Percentiles rank a stretch among this genome's conserved stretches.
Evolutionary conservation across 2,888 invertebrate species (phyloP).

Genomic region (Apodemia mormo): DNA sequence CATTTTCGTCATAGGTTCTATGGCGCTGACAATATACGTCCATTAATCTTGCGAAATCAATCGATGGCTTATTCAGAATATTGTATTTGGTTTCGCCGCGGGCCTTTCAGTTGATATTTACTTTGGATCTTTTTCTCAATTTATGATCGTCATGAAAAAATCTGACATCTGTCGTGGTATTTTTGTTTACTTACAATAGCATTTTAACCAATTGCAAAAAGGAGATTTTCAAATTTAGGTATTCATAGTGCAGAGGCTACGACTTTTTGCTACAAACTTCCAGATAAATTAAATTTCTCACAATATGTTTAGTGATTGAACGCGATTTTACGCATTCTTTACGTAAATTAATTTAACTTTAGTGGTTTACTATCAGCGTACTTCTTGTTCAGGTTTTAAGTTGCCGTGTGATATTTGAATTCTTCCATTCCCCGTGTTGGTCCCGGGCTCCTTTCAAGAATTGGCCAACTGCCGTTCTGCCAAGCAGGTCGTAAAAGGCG

Average conservation of each 20-base stretch:
- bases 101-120: slow-evolving; percentile 70
- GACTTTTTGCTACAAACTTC: background rate
- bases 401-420: no score
- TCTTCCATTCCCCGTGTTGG: no score
- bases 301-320: no score
- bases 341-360: no score
- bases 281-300: no score
- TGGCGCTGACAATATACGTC: slow-evolving; percentile 78
- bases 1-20: slow-evolving; percentile 63
- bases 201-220: slow-evolving; percentile 17
- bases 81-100: slow-evolving; percentile 77
- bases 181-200: slow-evolving; percentile 30
- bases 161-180: slow-evolving; percentile 65
- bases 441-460: no score
- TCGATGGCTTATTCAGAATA: slow-evolving; percentile 82
- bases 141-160: slow-evolving; percentile 62
- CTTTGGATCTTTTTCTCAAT: slow-evolving; percentile 78
- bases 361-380: no score
- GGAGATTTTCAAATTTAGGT: background rate
- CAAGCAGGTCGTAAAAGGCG: no score
- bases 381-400: no score
- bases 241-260: background rate
- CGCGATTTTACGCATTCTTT: no score
- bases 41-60: slow-evolving; percentile 82
- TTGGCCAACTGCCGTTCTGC: no score